phyloP scores from a whole-genome alignment of 2,113 vertebrate genomes.

The Perca fluviatilis region DNA sequence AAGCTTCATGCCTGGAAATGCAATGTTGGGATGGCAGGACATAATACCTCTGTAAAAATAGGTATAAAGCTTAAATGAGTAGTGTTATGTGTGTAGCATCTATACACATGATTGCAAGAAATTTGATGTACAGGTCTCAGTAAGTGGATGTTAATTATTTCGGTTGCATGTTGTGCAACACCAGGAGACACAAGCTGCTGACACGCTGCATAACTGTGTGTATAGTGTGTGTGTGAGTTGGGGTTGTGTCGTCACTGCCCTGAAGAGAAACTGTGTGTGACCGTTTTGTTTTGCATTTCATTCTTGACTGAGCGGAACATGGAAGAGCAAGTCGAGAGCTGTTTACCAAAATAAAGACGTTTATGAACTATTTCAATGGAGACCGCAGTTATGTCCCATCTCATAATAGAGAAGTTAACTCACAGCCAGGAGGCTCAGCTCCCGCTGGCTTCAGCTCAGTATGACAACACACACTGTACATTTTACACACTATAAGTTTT shows the following conservation, averaged over 20 bases:
- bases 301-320: conserved; percentile 7
- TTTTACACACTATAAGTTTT: not conserved
- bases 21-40: not conserved
- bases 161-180: not conserved
- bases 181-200: not conserved
- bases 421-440: conserved; percentile 5
- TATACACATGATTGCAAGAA: no score
- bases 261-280: conserved; percentile 17
- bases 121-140: not conserved
- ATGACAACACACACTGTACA: not conserved
- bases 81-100: not conserved
- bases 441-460: conserved; percentile 15
- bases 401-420: conserved; percentile 8
- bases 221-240: not conserved
- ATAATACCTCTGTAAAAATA: not conserved
- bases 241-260: not conserved
- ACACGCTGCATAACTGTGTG: not conserved
- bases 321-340: conserved; percentile 7
- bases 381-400: not conserved
- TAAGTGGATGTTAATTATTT: not conserved
- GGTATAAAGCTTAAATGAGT: not conserved
- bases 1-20: not conserved
- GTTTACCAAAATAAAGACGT: conserved; percentile 19
- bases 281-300: conserved; percentile 23
- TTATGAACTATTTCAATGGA: conserved; percentile 24